Percentiles rank a stretch among this genome's conserved stretches.
phyloP scores from a whole-genome alignment of 2,113 vertebrate genomes.

The Motacilla alba region DNA sequence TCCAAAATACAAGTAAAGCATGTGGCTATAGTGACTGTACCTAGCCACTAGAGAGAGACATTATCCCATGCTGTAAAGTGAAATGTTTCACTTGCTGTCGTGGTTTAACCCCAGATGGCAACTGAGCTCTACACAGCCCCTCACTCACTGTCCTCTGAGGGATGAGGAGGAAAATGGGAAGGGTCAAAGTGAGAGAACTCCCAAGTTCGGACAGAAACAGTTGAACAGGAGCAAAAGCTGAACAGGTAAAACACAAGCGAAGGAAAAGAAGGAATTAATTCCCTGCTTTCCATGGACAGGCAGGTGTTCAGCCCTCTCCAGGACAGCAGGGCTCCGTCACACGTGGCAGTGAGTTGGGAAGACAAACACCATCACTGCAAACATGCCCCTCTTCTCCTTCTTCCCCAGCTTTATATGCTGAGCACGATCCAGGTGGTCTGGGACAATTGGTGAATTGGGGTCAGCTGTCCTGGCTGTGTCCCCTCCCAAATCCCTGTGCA shows the following conservation, averaged over 20 bases:
- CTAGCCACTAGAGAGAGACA: constrained; percentile 69
- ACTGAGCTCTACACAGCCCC: not conserved
- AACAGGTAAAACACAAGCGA: not conserved
- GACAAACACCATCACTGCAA: not conserved
- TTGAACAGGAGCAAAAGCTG: not conserved
- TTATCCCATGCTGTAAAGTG: constrained; percentile 37
- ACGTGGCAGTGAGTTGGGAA: not conserved
- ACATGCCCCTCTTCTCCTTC: not conserved
- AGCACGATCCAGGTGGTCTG: not conserved
- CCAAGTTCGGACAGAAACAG: not conserved
- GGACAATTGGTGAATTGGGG: not conserved
- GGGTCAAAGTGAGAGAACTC: not conserved
- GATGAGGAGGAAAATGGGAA: not conserved
- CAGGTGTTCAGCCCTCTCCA: not conserved
- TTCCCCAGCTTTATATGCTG: not conserved
- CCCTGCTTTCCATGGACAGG: not conserved
- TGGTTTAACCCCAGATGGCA: not conserved
- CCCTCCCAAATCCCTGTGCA: not conserved
- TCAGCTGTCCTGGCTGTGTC: not conserved
- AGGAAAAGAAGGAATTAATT: not conserved
- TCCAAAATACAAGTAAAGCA: not conserved
- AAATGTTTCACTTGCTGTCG: not conserved
- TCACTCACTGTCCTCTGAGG: not conserved
- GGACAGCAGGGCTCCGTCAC: not conserved
- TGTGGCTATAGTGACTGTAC: constrained; percentile 41